These are phyloP conservation scores for Montifringilla adamsi DNA, from an alignment of 2,113 vertebrate species.

Conservation along the genomic window DNA sequence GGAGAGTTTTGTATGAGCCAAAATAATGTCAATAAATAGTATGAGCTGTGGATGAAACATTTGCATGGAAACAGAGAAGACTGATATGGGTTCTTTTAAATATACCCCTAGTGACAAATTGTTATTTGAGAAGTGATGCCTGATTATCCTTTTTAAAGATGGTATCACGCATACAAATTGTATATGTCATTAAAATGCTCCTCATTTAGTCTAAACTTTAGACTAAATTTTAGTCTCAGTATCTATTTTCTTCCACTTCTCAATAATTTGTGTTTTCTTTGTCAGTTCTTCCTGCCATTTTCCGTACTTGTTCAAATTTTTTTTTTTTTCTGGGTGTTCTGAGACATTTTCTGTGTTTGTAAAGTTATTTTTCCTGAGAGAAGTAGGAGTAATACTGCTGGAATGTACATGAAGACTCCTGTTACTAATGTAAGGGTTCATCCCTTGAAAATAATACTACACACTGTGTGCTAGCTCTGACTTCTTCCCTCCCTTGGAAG, in stretches of 20 bases:
- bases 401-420: background rate
- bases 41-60: background rate
- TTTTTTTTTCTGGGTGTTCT: background rate
- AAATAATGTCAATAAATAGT: background rate
- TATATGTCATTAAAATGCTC: background rate
- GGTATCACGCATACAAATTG: rapidly evolving
- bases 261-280: background rate
- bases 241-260: background rate
- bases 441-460: background rate
- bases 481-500: background rate
- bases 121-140: background rate
- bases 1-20: background rate
- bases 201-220: background rate
- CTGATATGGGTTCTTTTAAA: background rate
- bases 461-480: background rate
- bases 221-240: background rate
- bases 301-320: background rate
- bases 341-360: background rate
- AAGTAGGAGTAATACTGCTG: background rate
- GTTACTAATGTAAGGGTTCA: background rate
- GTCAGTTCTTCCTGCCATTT: background rate
- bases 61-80: background rate
- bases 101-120: background rate
- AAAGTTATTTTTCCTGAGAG: background rate
- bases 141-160: background rate